Base-by-base conservation (phyloP, 2,888 invertebrate genomes). In the Acleris sparsana region DNA sequence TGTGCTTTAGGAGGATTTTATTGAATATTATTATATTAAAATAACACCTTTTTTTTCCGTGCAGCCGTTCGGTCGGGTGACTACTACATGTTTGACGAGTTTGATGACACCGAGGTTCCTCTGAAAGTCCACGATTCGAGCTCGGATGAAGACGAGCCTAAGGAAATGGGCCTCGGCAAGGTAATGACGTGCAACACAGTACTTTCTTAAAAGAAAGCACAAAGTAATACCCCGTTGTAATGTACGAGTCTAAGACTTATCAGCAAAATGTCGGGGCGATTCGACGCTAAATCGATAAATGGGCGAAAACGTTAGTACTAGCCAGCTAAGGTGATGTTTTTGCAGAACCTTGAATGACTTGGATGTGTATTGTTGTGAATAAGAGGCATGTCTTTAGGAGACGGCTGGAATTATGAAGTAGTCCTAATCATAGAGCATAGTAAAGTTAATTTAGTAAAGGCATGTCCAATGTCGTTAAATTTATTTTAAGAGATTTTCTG, bases 31-130 rank as follows among this genome's bases (percentile, higher is more conserved):
- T 60, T 18, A 6, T 56, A 33, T 16, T n/a, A 46, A 46, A 25
- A 16, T 58, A 39, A 39, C 29, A 39, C 49, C 25, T 18, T 4
- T 6, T 56, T 69, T 67, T 75, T 71, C 52, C 76, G 74, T 88
- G 84, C 93, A 99, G 99, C 99, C 60, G 96, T 99, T 67, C 96
- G 99, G 60, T 99, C 99, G 68, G 99, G 99, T 18, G 99, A 99
- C 91, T 99, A 99, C 92, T 99, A 99, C 92, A 98, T 99, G 98
- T 99, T 99, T 92, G 99, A 99, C 80, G 98, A 99, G 74, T 94
- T 97, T 80, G 96, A 96, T 77, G 96, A 97, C 74, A 96, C 96
- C 67, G 96, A 96, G 51, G 94, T 96, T 70, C 96, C 95, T 71
- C 76, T 95, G 25, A 93, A 94, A 44, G 94, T 93, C 0, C 93